phyloP scores from a whole-genome alignment of 2,113 vertebrate species.

The Calidris pugnax region DNA sequence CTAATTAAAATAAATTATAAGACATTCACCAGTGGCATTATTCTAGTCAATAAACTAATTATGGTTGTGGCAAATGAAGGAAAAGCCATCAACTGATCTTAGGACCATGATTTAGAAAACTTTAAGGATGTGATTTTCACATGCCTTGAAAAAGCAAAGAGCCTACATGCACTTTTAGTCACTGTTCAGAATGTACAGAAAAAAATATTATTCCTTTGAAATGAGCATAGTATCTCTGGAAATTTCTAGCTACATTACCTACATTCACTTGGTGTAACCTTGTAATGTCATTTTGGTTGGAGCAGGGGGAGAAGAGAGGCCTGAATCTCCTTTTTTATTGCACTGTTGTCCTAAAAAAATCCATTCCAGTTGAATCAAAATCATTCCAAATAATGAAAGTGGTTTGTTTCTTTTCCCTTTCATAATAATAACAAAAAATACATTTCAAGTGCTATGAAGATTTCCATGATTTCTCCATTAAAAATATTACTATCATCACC shows the following conservation, averaged over 20 bases:
- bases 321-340: neutral
- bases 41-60: conserved; percentile 63
- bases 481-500: neutral
- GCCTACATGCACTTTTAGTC: neutral
- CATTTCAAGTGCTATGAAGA: neutral
- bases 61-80: conserved; percentile 20
- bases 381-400: neutral
- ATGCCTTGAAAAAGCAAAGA: neutral
- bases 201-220: neutral
- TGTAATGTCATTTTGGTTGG: neutral
- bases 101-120: neutral
- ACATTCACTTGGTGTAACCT: neutral
- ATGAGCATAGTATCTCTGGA: neutral
- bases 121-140: neutral
- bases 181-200: neutral
- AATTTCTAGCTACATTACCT: neutral
- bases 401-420: neutral
- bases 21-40: neutral
- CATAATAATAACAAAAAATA: neutral
- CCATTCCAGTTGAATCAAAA: neutral
- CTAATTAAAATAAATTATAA: conserved; percentile 60
- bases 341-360: neutral
- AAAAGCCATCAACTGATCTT: neutral
- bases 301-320: neutral
- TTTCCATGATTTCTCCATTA: neutral